Percentiles rank a stretch among this genome's conserved stretches.
Evolutionary conservation across 2,113 vertebrate genomes (phyloP).

Genomic region (Arizona elegans): DNA sequence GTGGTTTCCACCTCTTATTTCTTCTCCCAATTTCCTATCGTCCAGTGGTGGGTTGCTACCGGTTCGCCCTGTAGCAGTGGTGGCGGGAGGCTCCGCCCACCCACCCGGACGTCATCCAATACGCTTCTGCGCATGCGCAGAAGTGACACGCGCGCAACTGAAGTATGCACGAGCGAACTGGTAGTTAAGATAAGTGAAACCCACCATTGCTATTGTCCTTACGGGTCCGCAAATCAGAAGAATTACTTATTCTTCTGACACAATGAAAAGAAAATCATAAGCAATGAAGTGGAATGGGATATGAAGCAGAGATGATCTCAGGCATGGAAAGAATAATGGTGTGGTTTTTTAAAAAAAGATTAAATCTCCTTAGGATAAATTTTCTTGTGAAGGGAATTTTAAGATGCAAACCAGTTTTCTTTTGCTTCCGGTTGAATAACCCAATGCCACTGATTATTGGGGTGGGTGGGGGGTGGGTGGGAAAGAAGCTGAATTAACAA

Average conservation of each 20-base stretch:
- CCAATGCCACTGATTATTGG: neutral
- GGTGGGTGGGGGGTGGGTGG: neutral
- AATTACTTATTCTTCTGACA: neutral
- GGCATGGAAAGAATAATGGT: neutral
- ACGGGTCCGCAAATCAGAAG: neutral
- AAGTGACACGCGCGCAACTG: too few species aligned
- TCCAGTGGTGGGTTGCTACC: too few species aligned
- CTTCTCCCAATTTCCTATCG: neutral
- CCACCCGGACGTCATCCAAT: too few species aligned
- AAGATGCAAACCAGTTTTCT: neutral
- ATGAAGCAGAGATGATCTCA: conserved; percentile 20
- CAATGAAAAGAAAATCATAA: neutral
- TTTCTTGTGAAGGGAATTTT: conserved; percentile 1
- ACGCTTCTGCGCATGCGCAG: too few species aligned
- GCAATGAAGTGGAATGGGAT: neutral
- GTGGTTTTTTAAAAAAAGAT: neutral
- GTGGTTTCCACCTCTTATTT: neutral
- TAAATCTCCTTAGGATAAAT: neutral
- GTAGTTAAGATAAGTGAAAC: too few species aligned
- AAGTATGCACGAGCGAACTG: too few species aligned
- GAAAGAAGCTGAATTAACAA: neutral
- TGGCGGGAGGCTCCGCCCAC: too few species aligned
- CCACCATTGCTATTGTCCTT: neutral
- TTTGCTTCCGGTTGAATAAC: neutral
- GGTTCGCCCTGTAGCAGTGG: too few species aligned